Conservation (phyloP, 2,888 invertebrate genomes). For the Bimastos eiseni region DNA sequence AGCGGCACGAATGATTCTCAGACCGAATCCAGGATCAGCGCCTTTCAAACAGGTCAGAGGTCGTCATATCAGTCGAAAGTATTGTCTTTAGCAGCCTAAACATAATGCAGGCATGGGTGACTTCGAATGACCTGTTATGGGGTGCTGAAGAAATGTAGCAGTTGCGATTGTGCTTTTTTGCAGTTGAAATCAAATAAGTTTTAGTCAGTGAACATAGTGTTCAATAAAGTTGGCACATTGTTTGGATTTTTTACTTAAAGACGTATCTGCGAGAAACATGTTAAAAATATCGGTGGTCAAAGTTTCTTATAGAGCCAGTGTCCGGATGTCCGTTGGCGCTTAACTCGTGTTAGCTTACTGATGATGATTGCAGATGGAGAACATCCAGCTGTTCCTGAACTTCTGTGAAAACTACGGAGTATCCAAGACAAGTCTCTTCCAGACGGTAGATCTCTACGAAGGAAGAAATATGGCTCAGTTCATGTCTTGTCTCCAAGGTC, state of each 20-base stretch:
- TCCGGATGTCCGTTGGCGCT: neutral
- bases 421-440: constrained; percentile 57
- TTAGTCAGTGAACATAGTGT: neutral
- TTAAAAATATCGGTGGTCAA: neutral
- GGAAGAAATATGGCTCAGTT: constrained; percentile 62
- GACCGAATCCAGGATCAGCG: constrained; percentile 49
- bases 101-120: neutral
- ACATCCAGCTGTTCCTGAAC: constrained; percentile 60
- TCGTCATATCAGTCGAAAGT: neutral
- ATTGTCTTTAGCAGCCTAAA: neutral
- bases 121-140: neutral
- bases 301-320: neutral
- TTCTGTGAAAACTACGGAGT: constrained; percentile 59
- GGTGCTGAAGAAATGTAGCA: no score
- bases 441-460: constrained; percentile 60
- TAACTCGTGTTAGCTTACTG: neutral
- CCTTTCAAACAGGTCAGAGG: constrained; percentile 58
- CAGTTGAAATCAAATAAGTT: neutral
- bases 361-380: constrained; percentile 58
- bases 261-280: neutral
- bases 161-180: neutral
- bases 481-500: constrained; percentile 57
- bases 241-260: neutral
- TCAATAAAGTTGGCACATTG: neutral
- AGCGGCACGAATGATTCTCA: constrained; percentile 49